Percentiles rank a stretch among this genome's conserved stretches.
Conservation (phyloP, 1,140 invertebrate genomes). For the Zaprionus davidi region DNA sequence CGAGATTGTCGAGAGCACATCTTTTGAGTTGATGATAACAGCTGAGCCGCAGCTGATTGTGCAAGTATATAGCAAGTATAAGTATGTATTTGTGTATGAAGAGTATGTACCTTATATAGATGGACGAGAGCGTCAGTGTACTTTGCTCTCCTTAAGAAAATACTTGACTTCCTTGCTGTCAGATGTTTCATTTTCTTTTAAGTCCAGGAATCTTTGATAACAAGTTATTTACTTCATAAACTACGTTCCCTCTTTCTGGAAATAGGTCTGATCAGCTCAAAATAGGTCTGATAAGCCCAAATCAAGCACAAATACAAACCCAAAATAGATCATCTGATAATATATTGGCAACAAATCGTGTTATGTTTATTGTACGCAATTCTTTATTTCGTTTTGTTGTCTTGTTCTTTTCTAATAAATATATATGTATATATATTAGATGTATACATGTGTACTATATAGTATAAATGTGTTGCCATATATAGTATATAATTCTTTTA, state of each 20-base stretch:
- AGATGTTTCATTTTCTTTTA: neutral
- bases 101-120: slow-evolving; percentile 1
- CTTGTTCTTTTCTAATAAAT: slow-evolving; percentile 31
- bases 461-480: slow-evolving; percentile 47
- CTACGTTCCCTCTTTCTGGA: neutral
- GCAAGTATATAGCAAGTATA: slow-evolving; percentile 1
- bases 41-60: slow-evolving; percentile 25
- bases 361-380: slow-evolving; percentile 43
- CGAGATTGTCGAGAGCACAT: slow-evolving; percentile 18
- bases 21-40: slow-evolving; percentile 38
- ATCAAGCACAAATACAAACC: neutral
- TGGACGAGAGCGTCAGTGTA: slow-evolving; percentile 14
- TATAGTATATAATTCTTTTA: slow-evolving; percentile 38
- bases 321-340: neutral
- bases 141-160: slow-evolving; percentile 31
- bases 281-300: neutral
- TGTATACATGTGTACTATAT: slow-evolving; percentile 28
- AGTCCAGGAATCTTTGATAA: neutral
- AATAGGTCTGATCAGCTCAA: neutral
- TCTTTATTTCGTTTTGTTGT: slow-evolving; percentile 32
- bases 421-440: slow-evolving; percentile 26
- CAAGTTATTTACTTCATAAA: neutral
- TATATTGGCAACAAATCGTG: slow-evolving; percentile 44
- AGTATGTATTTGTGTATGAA: neutral
- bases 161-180: neutral